phyloP scores from a whole-genome alignment of 2,888 invertebrate species.

The Drosophila hamatofila region DNA sequence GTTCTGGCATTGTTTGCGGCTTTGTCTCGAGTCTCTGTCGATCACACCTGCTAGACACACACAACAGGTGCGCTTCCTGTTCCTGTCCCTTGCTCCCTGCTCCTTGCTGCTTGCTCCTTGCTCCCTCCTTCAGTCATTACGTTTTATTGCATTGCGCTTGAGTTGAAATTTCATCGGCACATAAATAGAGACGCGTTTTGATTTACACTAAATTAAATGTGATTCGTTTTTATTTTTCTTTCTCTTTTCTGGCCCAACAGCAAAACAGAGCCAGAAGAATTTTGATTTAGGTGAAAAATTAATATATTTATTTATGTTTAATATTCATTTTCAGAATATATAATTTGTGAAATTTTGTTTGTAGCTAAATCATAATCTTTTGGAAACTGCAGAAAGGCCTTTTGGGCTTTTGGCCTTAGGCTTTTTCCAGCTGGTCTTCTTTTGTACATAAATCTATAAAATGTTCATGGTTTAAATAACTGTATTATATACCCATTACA shows the following conservation, averaged over 20 bases:
- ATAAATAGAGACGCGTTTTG: slow-evolving; percentile 60
- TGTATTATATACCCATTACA: background rate
- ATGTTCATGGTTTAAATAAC: background rate
- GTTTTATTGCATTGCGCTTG: slow-evolving; percentile 60
- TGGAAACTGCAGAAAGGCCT: background rate
- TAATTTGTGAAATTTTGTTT: background rate
- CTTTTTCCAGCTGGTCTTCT: background rate
- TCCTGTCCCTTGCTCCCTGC: background rate
- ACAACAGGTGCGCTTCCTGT: slow-evolving; percentile 67
- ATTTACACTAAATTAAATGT: slow-evolving; percentile 79
- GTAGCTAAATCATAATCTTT: background rate
- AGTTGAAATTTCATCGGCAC: slow-evolving; percentile 61
- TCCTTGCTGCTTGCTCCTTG: too few species aligned
- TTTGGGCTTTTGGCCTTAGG: background rate
- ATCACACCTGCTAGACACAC: slow-evolving; percentile 60
- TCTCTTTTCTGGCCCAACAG: background rate
- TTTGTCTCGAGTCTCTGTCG: slow-evolving; percentile 48
- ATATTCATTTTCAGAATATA: background rate
- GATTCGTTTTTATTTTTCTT: slow-evolving; percentile 53
- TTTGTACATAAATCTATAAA: background rate
- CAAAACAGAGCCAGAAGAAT: slow-evolving; percentile 20
- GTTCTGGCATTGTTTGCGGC: slow-evolving; percentile 49
- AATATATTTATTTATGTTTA: background rate
- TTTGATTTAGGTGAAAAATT: background rate
- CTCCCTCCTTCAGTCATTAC: too few species aligned